phyloP scores from a whole-genome alignment of 1,140 invertebrate genomes.

The Drosophila repletoides region DNA sequence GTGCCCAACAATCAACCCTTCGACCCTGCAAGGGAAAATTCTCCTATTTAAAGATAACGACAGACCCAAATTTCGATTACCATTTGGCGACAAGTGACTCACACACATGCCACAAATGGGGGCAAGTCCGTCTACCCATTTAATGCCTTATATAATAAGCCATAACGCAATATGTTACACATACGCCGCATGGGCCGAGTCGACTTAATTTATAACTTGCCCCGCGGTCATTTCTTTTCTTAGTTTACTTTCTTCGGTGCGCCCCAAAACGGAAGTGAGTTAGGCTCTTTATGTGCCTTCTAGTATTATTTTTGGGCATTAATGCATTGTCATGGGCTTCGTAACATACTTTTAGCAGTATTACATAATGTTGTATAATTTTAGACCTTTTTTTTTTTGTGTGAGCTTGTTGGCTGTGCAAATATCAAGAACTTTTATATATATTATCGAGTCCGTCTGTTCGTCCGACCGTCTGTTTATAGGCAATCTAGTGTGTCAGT shows the following conservation, averaged over 20 bases:
- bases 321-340: slow-evolving; percentile 57
- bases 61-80: slow-evolving; percentile 1
- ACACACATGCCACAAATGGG: slow-evolving; percentile 1
- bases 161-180: slow-evolving; percentile 72
- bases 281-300: slow-evolving; percentile 42
- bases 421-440: too few species aligned
- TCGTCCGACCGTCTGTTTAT: too few species aligned
- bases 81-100: slow-evolving; percentile 36
- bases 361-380: too few species aligned
- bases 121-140: slow-evolving; percentile 28
- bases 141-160: slow-evolving; percentile 61
- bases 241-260: neutral
- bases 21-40: slow-evolving; percentile 30
- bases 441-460: too few species aligned
- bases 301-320: slow-evolving; percentile 22
- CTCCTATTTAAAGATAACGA: slow-evolving; percentile 31
- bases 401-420: too few species aligned
- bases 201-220: slow-evolving; percentile 66
- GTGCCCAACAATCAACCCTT: neutral
- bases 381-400: too few species aligned
- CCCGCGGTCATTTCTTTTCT: slow-evolving; percentile 19
- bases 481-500: too few species aligned
- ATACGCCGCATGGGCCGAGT: slow-evolving; percentile 56
- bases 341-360: slow-evolving; percentile 1
- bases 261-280: slow-evolving; percentile 61